phyloP scores from a whole-genome alignment of 2,888 invertebrate species.

The Stenchaetothrips biformis region DNA sequence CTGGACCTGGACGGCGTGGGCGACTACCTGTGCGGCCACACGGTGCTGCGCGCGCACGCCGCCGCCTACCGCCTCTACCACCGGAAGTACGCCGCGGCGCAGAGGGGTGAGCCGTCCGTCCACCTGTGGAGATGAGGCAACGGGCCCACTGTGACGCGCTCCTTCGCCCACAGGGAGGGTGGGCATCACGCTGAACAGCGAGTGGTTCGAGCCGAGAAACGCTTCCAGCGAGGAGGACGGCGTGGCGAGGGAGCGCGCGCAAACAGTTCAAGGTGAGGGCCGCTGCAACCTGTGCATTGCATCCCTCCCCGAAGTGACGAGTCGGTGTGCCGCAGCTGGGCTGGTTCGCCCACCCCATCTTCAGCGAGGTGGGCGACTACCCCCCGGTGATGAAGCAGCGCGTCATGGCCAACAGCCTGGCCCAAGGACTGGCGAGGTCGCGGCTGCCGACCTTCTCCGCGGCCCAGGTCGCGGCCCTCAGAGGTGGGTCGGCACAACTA shows the following conservation, averaged over 20 bases:
- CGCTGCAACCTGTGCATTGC: too few relatives aligned
- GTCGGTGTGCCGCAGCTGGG: constrained; percentile 33
- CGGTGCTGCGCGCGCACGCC: constrained; percentile 49
- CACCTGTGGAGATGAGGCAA: too few relatives aligned
- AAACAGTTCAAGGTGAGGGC: constrained; percentile 36
- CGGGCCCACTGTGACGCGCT: too few relatives aligned
- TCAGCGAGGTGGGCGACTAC: constrained; percentile 49
- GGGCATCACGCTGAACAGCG: constrained; percentile 35
- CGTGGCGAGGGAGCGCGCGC: constrained; percentile 35
- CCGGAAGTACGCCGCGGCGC: constrained; percentile 49
- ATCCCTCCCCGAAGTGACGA: too few relatives aligned
- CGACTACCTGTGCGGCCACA: constrained; percentile 45
- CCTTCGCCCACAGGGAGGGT: constrained; percentile 36
- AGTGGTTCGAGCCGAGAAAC: constrained; percentile 35
- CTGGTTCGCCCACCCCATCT: constrained; percentile 38
- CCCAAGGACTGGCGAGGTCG: constrained; percentile 47
- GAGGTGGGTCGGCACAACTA: constrained; percentile 35
- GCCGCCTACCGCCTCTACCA: constrained; percentile 46
- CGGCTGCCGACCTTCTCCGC: constrained; percentile 45
- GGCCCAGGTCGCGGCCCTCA: constrained; percentile 37
- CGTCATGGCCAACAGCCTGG: constrained; percentile 46
- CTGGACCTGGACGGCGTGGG: constrained; percentile 46
- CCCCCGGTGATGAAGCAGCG: constrained; percentile 48
- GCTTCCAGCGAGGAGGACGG: constrained; percentile 33
- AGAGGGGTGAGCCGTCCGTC: constrained; percentile 53